Evolutionary conservation across 1,140 invertebrate genomes (phyloP).

Genomic region (Cydia amplana): DNA sequence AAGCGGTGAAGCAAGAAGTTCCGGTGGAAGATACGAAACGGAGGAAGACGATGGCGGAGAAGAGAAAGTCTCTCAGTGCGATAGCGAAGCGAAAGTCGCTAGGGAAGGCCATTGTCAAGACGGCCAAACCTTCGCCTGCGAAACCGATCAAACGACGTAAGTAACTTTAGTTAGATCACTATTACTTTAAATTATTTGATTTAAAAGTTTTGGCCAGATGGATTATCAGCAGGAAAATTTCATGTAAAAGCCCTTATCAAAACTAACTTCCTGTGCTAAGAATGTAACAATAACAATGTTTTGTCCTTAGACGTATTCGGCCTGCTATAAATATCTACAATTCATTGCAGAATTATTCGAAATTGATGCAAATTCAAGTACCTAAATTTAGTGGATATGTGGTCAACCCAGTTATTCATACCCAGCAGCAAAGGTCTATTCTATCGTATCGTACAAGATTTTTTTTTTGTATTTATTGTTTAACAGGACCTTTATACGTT

Average conservation of each 20-base stretch:
- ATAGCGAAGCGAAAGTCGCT: constrained; percentile 67
- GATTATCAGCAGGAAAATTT: not conserved
- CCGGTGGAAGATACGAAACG: constrained; percentile 45
- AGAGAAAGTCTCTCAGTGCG: constrained; percentile 60
- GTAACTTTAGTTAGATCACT: constrained; percentile 39
- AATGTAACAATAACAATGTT: no score
- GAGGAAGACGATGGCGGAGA: constrained; percentile 52
- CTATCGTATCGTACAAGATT: no score
- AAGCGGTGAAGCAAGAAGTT: constrained; percentile 40
- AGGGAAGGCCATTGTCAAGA: constrained; percentile 50
- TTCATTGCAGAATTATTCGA: no score
- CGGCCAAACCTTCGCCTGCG: constrained; percentile 40
- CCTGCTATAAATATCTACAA: no score
- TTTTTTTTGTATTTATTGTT: no score
- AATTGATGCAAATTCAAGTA: no score
- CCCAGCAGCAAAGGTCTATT: no score
- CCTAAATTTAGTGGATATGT: no score
- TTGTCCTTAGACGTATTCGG: no score
- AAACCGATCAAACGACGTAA: constrained; percentile 66
- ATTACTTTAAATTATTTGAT: not conserved
- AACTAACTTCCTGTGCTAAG: not conserved
- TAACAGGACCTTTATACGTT: no score
- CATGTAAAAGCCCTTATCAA: not conserved
- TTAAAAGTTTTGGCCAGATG: no score
- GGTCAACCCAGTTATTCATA: no score